phyloP scores from a whole-genome alignment of 2,113 vertebrate species.

The Synchiropus splendidus region DNA sequence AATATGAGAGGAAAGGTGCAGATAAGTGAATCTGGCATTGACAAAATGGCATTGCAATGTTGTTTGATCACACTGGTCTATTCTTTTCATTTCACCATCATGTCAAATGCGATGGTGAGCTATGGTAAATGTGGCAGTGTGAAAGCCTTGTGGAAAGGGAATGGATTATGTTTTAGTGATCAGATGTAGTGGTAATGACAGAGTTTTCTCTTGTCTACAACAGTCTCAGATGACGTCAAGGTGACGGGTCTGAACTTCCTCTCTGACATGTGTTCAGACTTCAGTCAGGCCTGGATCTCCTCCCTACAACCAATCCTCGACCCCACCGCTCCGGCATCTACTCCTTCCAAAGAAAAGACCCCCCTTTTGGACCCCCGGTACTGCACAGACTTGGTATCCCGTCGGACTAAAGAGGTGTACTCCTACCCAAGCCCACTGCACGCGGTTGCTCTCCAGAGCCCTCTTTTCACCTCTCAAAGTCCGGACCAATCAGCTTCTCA shows the following conservation, averaged over 20 bases:
- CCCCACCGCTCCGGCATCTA: constrained; percentile 6
- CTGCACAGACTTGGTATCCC: constrained; percentile 69
- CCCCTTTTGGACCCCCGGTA: constrained; percentile 64
- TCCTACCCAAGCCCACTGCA: constrained; percentile 76
- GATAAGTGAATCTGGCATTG: no score
- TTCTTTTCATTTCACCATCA: no score
- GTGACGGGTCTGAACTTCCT: constrained; percentile 56
- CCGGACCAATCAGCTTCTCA: constrained; percentile 35
- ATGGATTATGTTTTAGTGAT: no score
- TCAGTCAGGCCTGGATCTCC: constrained; percentile 38
- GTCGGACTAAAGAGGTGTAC: constrained; percentile 72
- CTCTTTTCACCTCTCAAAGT: constrained; percentile 63
- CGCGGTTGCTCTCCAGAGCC: constrained; percentile 75
- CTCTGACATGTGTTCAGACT: constrained; percentile 60
- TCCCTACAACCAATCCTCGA: constrained; percentile 43
- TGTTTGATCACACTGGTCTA: no score
- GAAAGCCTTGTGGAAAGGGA: no score
- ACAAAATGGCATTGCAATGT: no score
- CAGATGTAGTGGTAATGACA: no score
- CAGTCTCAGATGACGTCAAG: constrained; percentile 57
- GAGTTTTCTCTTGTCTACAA: constrained; percentile 12
- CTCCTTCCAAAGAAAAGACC: constrained; percentile 20
- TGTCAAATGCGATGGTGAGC: no score
- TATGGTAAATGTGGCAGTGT: no score
- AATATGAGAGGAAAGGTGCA: no score